Evolutionary conservation across 2,113 vertebrate genomes (phyloP), one percentile per base, ranked within the genome.

Genomic region (Brienomyrus longianalis): DNA sequence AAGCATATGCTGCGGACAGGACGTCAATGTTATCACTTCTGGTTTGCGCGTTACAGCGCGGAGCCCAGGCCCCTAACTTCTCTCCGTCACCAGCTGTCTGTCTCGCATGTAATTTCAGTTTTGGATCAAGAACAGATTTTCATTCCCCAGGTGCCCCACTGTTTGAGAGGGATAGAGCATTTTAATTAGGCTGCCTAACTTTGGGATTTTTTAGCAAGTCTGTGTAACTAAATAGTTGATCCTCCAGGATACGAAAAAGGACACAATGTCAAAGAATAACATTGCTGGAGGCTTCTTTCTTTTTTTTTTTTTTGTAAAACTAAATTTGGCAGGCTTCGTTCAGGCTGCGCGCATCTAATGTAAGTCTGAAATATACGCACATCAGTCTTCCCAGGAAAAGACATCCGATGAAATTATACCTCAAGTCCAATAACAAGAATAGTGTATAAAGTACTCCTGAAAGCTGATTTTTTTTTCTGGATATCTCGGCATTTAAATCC

Each of bases 41-140:
- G 88, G 95, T 95, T 95, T 94, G 92, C 94, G 94, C 93, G 92
- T 83, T 88, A n/a, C 54, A 47, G 87, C 21, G 93, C 92, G 87
- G 93, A 92, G 92, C 92, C 93, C 89, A 90, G 91, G 91, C 94
- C 85, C 23, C 47, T 54, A 87, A 87, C 66, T 77, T 45, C 84
- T 93, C 95, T 95, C 94, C 94, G 93, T 95, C 94, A 95, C 91
- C 89, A 91, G 90, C 93, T 93, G 93, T 94, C 93, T 89, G 90
- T 92, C 92, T 91, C 90, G 93, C 93, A 92, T 91, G 91, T 93
- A 94, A 94, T 94, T 91, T 93, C 93, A 89, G 93, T 92, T 92
- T 86, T 90, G 92, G 93, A 95, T 95, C 93, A 95, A 94, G 95
- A 95, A 92, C 94, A 94, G 93, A 93, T 95, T 95, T 94, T 90